Base-by-base conservation (phyloP, 2,797 vertebrate species). In the Podarcis lilfordi region DNA sequence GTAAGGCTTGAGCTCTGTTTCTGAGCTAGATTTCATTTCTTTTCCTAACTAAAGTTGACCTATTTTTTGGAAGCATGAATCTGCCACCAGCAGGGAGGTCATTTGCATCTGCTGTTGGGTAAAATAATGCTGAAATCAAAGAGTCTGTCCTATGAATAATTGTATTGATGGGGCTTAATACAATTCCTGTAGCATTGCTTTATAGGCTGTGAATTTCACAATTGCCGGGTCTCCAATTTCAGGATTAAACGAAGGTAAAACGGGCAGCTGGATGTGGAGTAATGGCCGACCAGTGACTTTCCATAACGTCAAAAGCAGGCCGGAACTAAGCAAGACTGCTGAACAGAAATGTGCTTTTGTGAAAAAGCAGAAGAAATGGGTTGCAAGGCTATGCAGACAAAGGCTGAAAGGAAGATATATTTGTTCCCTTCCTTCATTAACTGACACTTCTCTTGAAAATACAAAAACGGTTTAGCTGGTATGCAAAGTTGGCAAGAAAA, bases 261-360 rank as follows among this genome's bases (percentile, higher is more conserved):
- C 75, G 64, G 89, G 88, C 7, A 86, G 77, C 40, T 95, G 94
- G 93, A 29, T 91, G 2, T 97, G 96, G 95, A 93, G 43, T 1
- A 78, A 93, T 90, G 89, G 89, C 5, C 78, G 85, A 77, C 84
- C 88, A 8, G 2, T 95, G 80, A 89, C 88, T 6, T 94, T 90
- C 59, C 93, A 89, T 89, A 94, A 77, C 86, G 92, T 95, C 64
- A 90, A 91, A 90, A 91, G 90, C 88, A 50, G 64, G 43, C 79
- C 82, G 17, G 66, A 27, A 29, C 11, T 55, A 27, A 32, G 1
- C 15, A 68, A 40, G 40, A 40, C 59, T 79, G 27, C 86, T 85
- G 80, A 90, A 45, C 37, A 88, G 82, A 94, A 89, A 85, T 97
- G 96, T 85, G 94, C 95, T 89, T 86, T 96, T 55, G 93, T 80